phyloP scores from a whole-genome alignment of 2,888 invertebrate species.

The Sinotaia quadrata region DNA sequence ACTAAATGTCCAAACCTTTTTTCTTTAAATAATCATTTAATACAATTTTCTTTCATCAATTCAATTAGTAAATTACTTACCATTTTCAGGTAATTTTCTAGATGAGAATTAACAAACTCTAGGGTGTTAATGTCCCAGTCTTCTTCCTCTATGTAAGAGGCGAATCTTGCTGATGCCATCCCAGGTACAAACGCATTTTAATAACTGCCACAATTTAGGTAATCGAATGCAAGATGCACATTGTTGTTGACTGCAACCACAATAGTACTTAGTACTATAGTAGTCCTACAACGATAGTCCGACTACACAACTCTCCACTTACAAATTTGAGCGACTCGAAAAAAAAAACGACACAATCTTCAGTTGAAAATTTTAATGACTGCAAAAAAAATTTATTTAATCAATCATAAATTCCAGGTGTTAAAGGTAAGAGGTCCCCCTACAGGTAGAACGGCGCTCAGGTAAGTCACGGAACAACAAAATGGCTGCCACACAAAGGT shows the following conservation, averaged over 20 bases:
- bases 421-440: background rate
- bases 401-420: background rate
- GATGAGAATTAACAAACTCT: conserved; percentile 54
- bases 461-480: background rate
- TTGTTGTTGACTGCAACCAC: no score
- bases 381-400: background rate
- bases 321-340: no score
- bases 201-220: no score
- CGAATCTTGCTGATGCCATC: conserved; percentile 38
- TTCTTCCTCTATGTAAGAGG: conserved; percentile 56
- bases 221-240: no score
- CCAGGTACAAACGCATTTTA: conserved; percentile 9
- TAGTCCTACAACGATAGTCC: no score
- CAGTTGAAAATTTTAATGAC: background rate
- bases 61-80: conserved; percentile 49
- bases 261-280: no score
- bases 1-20: no score
- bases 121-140: conserved; percentile 60
- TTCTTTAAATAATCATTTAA: no score
- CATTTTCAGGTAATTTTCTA: conserved; percentile 59
- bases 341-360: no score
- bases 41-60: no score
- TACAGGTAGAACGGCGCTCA: background rate
- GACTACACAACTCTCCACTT: no score
- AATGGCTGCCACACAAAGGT: background rate